These are phyloP conservation scores for Ascidia mentula DNA, from an alignment of 23 tunicate species.

Conservation along the genomic window DNA sequence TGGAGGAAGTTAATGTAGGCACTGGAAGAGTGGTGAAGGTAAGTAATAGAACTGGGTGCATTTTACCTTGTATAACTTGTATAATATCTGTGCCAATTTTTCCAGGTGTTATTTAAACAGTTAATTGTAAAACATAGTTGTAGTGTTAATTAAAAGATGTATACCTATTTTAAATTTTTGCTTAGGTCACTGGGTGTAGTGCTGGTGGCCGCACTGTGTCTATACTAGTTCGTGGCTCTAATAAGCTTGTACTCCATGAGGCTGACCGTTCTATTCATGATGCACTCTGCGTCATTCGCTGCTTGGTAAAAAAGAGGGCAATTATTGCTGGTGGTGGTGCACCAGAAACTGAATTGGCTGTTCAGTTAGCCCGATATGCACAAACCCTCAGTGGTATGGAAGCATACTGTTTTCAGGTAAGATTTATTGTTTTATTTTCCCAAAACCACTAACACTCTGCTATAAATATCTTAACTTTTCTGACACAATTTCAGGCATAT, in stretches of 20 bases:
- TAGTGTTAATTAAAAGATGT: background rate
- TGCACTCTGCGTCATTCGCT: conserved; percentile 96
- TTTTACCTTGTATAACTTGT: background rate
- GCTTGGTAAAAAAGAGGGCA: conserved; percentile 93
- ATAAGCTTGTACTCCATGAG: conserved; percentile 89
- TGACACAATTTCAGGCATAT: conserved; percentile 47
- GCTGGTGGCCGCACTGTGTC: conserved; percentile 78
- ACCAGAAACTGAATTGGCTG: conserved; percentile 92
- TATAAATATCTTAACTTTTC: background rate
- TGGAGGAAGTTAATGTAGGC: conserved; percentile 93
- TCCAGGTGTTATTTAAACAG: background rate
- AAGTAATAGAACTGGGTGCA: background rate
- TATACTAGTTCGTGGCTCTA: conserved; percentile 83
- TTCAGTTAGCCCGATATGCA: conserved; percentile 71
- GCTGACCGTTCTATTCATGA: conserved; percentile 98
- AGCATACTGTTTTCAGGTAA: conserved; percentile 92
- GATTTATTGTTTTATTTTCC: too few species aligned
- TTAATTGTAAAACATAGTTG: background rate
- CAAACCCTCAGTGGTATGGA: conserved; percentile 95
- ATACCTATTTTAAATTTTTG: background rate
- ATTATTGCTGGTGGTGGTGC: conserved; percentile 99
- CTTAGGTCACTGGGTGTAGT: conserved; percentile 80
- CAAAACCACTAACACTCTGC: background rate
- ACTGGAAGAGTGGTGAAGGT: conserved; percentile 93
- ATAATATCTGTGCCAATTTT: background rate